Evolutionary conservation across 2,797 vertebrate species (phyloP).

Genomic region (Squalus acanthias): DNA sequence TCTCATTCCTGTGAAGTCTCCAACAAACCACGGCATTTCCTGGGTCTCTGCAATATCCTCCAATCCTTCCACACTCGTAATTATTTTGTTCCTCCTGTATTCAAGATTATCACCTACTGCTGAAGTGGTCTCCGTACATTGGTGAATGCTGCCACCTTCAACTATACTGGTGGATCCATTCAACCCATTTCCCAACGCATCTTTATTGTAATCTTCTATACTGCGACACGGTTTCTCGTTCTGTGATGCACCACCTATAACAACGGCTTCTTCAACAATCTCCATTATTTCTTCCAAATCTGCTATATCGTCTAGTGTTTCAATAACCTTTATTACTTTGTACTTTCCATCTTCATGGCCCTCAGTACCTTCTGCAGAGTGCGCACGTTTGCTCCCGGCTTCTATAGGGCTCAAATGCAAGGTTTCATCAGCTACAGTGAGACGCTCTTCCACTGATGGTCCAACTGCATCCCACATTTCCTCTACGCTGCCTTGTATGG

Average conservation of each 20-base stretch:
- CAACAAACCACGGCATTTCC: not conserved
- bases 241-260: not conserved
- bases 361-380: not conserved
- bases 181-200: not conserved
- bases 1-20: not conserved
- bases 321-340: not conserved
- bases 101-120: not conserved
- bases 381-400: not conserved
- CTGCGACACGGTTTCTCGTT: not conserved
- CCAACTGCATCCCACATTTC: not conserved
- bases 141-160: not conserved
- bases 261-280: not conserved
- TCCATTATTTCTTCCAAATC: not conserved
- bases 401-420: not conserved
- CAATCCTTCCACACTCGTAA: not conserved
- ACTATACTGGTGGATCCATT: too few relatives aligned
- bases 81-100: not conserved
- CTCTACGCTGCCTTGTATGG: not conserved
- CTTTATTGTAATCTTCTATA: not conserved
- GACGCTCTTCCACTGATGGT: not conserved
- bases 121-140: not conserved
- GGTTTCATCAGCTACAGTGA: not conserved
- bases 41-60: slow-evolving; percentile 2
- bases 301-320: slow-evolving; percentile 21
- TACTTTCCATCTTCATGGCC: not conserved